A percentile compares a stretch with the other conserved stretches of the same genome.
These are phyloP conservation scores for Cynodonichthys magdalenae DNA, from an alignment of 2,797 vertebrate genomes.

Conservation along the genomic window DNA sequence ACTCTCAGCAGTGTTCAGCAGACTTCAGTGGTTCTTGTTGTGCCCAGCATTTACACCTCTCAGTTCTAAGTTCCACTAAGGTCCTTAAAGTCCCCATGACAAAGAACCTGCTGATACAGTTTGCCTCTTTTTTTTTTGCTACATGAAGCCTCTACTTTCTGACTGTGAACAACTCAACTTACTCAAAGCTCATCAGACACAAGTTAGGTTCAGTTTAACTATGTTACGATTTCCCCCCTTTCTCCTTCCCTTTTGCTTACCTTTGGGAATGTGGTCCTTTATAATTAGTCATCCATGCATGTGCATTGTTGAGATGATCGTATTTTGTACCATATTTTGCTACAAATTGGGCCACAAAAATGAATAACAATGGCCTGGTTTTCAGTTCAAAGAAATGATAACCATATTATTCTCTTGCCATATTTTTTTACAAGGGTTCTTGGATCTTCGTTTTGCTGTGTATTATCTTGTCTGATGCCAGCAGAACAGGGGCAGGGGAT, in stretches of 20 bases:
- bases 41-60: slow-evolving; percentile 75
- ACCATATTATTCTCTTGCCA: slow-evolving; percentile 79
- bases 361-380: slow-evolving; percentile 77
- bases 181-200: slow-evolving; percentile 39
- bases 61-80: slow-evolving; percentile 49
- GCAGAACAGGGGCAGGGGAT: slow-evolving; percentile 77
- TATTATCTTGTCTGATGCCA: slow-evolving; percentile 80
- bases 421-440: slow-evolving; percentile 72
- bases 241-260: slow-evolving; percentile 37
- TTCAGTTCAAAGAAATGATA: slow-evolving; percentile 80
- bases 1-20: slow-evolving; percentile 75
- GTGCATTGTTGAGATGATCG: slow-evolving; percentile 59
- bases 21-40: slow-evolving; percentile 69
- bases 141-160: slow-evolving; percentile 49
- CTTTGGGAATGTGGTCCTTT: slow-evolving; percentile 43
- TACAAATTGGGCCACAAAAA: slow-evolving; percentile 77
- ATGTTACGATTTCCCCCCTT: slow-evolving; percentile 18
- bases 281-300: slow-evolving; percentile 53
- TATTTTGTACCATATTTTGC: slow-evolving; percentile 73
- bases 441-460: slow-evolving; percentile 79
- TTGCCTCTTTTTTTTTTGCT: slow-evolving; percentile 23
- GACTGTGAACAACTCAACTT: slow-evolving; percentile 46
- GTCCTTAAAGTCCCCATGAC: slow-evolving; percentile 74
- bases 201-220: slow-evolving; percentile 39
- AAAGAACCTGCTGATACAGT: slow-evolving; percentile 69